Evolutionary conservation across 23 tunicate genomes (phyloP), one percentile per base, ranked within the genome.

Genomic region (Styela clava): DNA sequence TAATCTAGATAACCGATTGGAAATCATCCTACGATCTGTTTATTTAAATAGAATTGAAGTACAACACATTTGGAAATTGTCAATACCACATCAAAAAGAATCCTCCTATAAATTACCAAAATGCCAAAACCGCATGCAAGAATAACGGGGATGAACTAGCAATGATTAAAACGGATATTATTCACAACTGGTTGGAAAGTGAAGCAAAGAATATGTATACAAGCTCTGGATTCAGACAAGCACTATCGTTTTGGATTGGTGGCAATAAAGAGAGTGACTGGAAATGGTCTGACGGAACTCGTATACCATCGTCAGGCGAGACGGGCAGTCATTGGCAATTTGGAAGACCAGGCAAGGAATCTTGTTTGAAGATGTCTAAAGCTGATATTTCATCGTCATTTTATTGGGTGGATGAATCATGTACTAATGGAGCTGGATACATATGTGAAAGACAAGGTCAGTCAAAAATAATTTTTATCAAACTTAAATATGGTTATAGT

Each of bases 361-460:
- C 56, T 7, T 44, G 56, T 44, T 44, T 44, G 56, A 44, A 44
- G 56, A 44, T 44, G 56, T 7, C 12, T 5, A 44, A 44, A 44
- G 12, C 9, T 5, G 56, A 44, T 44, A 12, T 7, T 44, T 44
- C 56, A 5, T 44, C 56, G 9, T 5, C 9, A 12, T 44, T 26
- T 25, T 65, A 28, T 26, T 65, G 31, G 30, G 71, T 3, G 16
- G 71, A 25, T 16, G 31, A 65, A 3, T 28, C 31, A 28, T 28
- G 71, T 16, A 26, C 31, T 65, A 65, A 5, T 7, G 30, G 7
- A 5, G 71, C 5, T 5, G 71, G 71, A 65, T 5, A 5, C 5
- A 65, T 65, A 65, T 65, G 71, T 65, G 71, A 65, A 65, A 65
- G 31, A 65, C 71, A 9, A 65, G 71, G 71, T 16, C 7, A 61